Base-by-base conservation (phyloP, 2,113 vertebrate species). In the Axis porcinus region DNA sequence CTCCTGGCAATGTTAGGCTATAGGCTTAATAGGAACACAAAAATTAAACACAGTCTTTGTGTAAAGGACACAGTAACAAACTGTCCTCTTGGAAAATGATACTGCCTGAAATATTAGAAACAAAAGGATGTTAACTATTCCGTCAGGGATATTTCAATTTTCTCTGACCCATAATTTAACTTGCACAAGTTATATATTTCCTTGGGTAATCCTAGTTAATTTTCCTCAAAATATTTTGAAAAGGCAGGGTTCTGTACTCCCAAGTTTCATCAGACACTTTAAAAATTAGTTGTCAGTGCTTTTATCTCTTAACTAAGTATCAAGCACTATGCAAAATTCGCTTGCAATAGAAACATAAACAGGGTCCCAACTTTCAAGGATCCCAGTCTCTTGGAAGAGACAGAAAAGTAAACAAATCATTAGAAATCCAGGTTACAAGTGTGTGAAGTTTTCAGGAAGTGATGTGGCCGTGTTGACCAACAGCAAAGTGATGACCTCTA, bases 381-480 rank as follows among this genome's bases (percentile, higher is more conserved):
- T 58, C 60, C 16, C 81, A 84, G 40, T 85, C n/a, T 93, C 81
- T 58, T 91, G 21, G 86, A 92, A 94, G 78, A 96, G 57, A 94
- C 17, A 94, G 10, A 78, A 14, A 93, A 93, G 6, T 91, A 93
- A 91, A 90, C 25, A 92, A 97, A 94, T 64, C 12, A 15, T 86
- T 89, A 58, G 36, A 94, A 96, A 92, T 94, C 16, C n/a, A 93
- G 33, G 64, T 60, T 86, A 74, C 10, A 91, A 7, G 33, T 93
- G 21, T 67, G 52, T 86, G 74, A 94, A 47, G 15, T 21, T 52
- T 94, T 54, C 60, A 88, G 7, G 13, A 92, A 14, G 30, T 85
- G n/a, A 85, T 55, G 74, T 30, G 79, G 70, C 43, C 54, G 47
- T 62, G 67, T 10, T 85, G 17, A 91, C 7, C 1, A 54, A 33